Base-by-base conservation (phyloP, 2,888 invertebrate genomes). In the Drosophila formosana region DNA sequence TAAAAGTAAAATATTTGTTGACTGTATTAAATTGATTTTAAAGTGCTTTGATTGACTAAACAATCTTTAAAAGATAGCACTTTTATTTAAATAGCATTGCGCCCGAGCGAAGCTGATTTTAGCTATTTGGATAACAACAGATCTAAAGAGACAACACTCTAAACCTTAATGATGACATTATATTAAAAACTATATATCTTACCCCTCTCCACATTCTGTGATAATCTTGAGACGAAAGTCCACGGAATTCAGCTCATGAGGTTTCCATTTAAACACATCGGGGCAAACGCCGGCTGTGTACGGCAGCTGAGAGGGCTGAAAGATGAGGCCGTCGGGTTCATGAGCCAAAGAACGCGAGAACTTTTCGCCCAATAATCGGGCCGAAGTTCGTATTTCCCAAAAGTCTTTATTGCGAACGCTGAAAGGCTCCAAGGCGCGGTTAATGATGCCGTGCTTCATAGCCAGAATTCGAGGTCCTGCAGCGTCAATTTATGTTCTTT, bases 251-350 rank as follows among this genome's bases (percentile, higher is more conserved):
- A 98, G 94, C 66, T 96, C 94, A 3, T 95, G 93, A 0, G 99
- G 99, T 91, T 99, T 99, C 99, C 99, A 99, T 92, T 99, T 99
- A 13, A 99, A 93, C 1, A 99, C 97, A 47, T 95, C 95, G 37
- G 94, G 93, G 87, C 97, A 98, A 5, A 95, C 94, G 0, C 99
- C 99, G 6, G 96, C 93, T 11, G 94, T 93, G 90, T 99, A 99
- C 0, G 96, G 95, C 95, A 97, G 97, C 72, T 94, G 94, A 0
- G 96, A 94, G 0, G 99, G 99, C 91, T 99, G 99, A 91, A 99
- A 99, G 89, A 99, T 98, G 11, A 99, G 94, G 23, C 99, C 99
- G 90, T 99, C 99, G 0, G 99, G 98, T 91, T 99, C 98, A 90
- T 99, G 99, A 0, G 95, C 94, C 18, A 99, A 93, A 37, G 95